Percentiles rank a stretch among this genome's conserved stretches.
Conservation (phyloP, 2,113 vertebrate species). For the Anas platyrhynchos region DNA sequence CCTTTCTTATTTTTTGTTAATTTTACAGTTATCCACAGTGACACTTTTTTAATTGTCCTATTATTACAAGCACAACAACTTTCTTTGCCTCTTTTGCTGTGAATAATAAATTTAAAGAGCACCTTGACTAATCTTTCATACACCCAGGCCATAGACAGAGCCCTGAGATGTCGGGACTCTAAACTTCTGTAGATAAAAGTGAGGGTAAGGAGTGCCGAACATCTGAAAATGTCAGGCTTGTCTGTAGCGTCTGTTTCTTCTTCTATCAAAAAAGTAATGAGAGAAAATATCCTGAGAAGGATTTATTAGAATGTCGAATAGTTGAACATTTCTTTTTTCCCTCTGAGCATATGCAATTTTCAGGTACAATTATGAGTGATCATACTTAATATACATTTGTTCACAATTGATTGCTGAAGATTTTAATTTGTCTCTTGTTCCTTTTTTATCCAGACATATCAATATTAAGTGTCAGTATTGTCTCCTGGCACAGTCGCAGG, state of each 20-base stretch:
- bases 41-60: neutral
- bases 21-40: neutral
- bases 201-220: neutral
- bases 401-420: neutral
- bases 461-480: neutral
- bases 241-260: neutral
- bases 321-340: neutral
- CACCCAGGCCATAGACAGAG: accelerated
- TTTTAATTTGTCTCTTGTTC: neutral
- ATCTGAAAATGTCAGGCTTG: neutral
- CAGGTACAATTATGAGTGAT: neutral
- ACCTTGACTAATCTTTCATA: neutral
- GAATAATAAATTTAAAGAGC: neutral
- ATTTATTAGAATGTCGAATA: neutral
- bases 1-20: neutral
- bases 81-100: neutral
- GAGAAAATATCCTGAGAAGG: neutral
- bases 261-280: neutral
- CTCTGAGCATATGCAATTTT: neutral
- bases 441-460: neutral
- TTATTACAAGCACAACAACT: neutral
- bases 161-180: neutral
- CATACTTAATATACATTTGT: neutral
- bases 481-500: neutral
- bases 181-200: neutral